Base-by-base conservation (phyloP, 2,113 vertebrate species). In the Malurus alboscapulatus region DNA sequence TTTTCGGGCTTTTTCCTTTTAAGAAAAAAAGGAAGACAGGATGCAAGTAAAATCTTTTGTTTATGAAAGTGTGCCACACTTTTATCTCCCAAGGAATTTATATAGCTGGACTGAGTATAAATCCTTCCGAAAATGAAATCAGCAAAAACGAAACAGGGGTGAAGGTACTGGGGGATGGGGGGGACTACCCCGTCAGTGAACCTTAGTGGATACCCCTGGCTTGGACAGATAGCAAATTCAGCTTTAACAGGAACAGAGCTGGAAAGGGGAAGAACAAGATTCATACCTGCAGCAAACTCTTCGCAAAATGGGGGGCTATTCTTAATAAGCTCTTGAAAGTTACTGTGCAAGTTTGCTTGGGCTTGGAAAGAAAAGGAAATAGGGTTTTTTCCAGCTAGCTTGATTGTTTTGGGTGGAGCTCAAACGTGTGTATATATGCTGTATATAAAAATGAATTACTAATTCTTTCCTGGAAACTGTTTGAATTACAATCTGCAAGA, bases 401-500 rank as follows among this genome's bases (percentile, higher is more conserved):
- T 94, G 96, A 94, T 95, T 92, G 80, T 95, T 97, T 96, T 96
- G 95, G 84, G 94, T 94, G 86, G 96, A 96, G 96, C 92, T 95
- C 90, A 69, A 90, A 65, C 75, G 61, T 72, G 83, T 76, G 84
- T 89, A 84, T 40, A 74, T 90, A 93, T 63, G 88, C 87, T 79
- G 94, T 90, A 95, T 95, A 96, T 90, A 92, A 96, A 91, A 97
- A 84, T 95, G 95, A 96, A 95, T 97, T 95, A 97, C 96, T 95
- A 95, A 97, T 97, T 97, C 96, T 97, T 97, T 94, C 95, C 96
- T 97, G 96, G 96, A 97, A 97, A 97, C 97, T 97, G 87, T 97
- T 97, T 97, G 96, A 97, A 98, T 97, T 98, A 91, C 97, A 98
- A 97, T 96, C 97, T 96, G 95, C 95, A 92, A 97, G 97, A 97